Base-by-base conservation (phyloP, 2,797 vertebrate genomes). In the Manis crassicaudata region DNA sequence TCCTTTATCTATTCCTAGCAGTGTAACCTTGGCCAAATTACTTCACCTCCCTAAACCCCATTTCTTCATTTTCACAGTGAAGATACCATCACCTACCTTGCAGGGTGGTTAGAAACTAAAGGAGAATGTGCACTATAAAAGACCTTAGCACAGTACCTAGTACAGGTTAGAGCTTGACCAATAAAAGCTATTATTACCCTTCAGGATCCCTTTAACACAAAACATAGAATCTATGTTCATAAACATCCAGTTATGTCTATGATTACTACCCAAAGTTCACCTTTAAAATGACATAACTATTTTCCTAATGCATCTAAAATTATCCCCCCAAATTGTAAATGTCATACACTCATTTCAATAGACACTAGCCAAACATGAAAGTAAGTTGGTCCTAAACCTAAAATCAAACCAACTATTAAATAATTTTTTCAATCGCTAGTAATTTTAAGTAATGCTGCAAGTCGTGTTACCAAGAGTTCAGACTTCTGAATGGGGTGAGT, bases 241-340 rank as follows among this genome's bases (percentile, higher is more conserved):
- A 88, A 76, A 58, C 70, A 76, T 62, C 43, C 76, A 60, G 29
- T 43, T 81, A 80, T 32, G 37, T 76, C 27, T 46, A 46, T 8
- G 18, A 88, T 65, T 77, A 89, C 25, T 60, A 35, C 2, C 54
- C 86, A 70, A 72, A 90, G 76, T 83, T 90, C 63, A 81, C 63
- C 52, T 96, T 96, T 93, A 73, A 81, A 95, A 93, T 77, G 46
- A 60, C 84, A 58, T 76, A 73, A 27, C 65, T 87, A 80, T 17
- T 96, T 82, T 93, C 73, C 85, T 65, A 56, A 56, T n/a, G 79
- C 20, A 83, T 63, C 58, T 79, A 75, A 90, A 83, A 46, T 65
- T 52, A 89, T 58, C 83, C 32, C 63, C 32, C 63, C 67, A 76
- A 82, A 50, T 56, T 88, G 54, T 72, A 83, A 68, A 37, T 6